Base-by-base conservation (phyloP, 2,888 invertebrate genomes). In the Drosophila ustulata region DNA sequence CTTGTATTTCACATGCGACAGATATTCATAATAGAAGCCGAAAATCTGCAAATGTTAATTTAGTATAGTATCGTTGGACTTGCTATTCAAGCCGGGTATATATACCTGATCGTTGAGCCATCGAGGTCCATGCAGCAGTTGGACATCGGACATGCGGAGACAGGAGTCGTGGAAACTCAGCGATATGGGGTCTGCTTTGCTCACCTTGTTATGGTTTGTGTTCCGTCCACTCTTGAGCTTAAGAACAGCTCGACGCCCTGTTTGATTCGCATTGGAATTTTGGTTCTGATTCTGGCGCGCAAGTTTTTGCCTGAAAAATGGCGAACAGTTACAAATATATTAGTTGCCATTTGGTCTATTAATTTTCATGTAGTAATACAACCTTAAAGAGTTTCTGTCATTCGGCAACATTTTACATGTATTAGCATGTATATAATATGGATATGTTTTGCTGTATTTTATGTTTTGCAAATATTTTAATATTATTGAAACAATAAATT, bases 21-120 rank as follows among this genome's bases (percentile, higher is more conserved):
- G 93, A 92, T 97, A 98, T 93, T 98, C 98, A 91, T 97, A 97
- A 92, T 97, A 98, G 93, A 98, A 98, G 73, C 97, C 97, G 89
- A 99, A 49, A 23, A 86, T 85, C 61, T 95, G 61, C 1, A 30
- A 32, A 7, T n/a, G 11, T 30, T 1, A 7, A 37, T 11, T n/a
- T n/a, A 37, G 4, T n/a, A 37, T 11, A 4, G 11, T 11, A 34
- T 11, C 9, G 11, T 9, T 11, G 4, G 28, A 5, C 30, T 6
- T 5, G 30, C 37, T n/a, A 4, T 37, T 11, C 5, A 37, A 37
- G n/a, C 7, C 13, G 0, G 1, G n/a, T 1, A 3, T 45, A 45
- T 9, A 7, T 53, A 74, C 75, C 78, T 75, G 96, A 92, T 98
- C 98, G 92, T 98, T 98, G 13, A 99, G 93, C 98, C 98, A 98